phyloP scores from a whole-genome alignment of 2,113 vertebrate species.

The Sinocyclocheilus rhinocerous region DNA sequence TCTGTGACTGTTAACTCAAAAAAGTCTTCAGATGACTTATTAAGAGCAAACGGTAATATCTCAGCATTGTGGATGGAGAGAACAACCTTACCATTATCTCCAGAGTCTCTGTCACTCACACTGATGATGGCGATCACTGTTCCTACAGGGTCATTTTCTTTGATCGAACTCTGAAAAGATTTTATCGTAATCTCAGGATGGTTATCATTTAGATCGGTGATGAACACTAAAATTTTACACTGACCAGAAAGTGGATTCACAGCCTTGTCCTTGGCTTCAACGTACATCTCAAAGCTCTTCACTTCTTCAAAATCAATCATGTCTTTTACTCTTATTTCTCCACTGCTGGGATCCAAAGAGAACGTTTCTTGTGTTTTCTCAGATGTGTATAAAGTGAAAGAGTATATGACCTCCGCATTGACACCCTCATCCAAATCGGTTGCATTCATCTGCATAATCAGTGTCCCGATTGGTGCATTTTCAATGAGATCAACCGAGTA shows the following conservation, averaged over 20 bases:
- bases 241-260: constrained; percentile 73
- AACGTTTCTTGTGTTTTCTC: constrained; percentile 78
- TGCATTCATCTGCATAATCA: constrained; percentile 74
- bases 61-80: constrained; percentile 68
- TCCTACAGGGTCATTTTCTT: constrained; percentile 68
- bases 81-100: constrained; percentile 69
- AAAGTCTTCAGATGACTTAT: constrained; percentile 75
- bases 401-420: constrained; percentile 72
- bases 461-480: constrained; percentile 68
- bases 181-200: constrained; percentile 80
- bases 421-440: constrained; percentile 74
- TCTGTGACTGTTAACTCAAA: constrained; percentile 74
- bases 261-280: constrained; percentile 88
- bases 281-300: constrained; percentile 78
- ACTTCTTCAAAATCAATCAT: constrained; percentile 74
- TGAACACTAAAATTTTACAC: constrained; percentile 72
- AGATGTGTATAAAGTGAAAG: constrained; percentile 75
- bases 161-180: constrained; percentile 74
- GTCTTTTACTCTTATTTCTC: constrained; percentile 76
- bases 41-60: constrained; percentile 69
- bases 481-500: constrained; percentile 71
- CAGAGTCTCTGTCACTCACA: constrained; percentile 75
- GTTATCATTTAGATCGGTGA: constrained; percentile 82
- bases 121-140: constrained; percentile 74
- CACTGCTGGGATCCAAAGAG: constrained; percentile 68